Conservation (phyloP, 2,113 vertebrate species). For the Pica pica region DNA sequence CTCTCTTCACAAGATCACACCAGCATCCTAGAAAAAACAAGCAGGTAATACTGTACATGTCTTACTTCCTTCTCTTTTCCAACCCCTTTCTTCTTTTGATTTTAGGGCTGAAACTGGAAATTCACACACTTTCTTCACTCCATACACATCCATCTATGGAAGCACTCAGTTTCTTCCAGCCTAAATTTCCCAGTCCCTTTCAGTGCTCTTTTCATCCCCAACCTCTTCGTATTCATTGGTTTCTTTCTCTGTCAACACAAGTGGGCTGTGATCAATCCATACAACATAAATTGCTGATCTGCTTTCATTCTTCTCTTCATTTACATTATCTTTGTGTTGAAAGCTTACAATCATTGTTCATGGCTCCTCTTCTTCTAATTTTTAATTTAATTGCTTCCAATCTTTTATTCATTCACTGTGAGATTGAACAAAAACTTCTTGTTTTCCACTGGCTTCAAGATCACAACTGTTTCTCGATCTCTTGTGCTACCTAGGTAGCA, state of each 20-base stretch:
- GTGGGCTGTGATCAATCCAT: neutral
- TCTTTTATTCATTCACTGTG: neutral
- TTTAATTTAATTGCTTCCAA: neutral
- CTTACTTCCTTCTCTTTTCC: neutral
- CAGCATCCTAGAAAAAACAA: neutral
- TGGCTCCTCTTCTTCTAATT: neutral
- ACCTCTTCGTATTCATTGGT: neutral
- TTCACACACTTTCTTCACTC: neutral
- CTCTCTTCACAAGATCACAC: neutral
- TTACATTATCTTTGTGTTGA: neutral
- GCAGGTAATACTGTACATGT: rapidly evolving
- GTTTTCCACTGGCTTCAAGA: neutral
- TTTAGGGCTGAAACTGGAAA: neutral
- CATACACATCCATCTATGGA: neutral
- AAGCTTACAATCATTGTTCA: neutral
- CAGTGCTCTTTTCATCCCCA: neutral
- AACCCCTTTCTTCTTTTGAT: neutral
- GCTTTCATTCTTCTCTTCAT: neutral
- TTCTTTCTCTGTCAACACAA: neutral
- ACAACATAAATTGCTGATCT: neutral
- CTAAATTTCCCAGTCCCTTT: neutral
- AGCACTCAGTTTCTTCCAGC: neutral
- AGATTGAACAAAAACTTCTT: neutral
- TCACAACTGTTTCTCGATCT: neutral
- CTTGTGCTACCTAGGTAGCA: neutral